phyloP scores from a whole-genome alignment of 1,140 invertebrate genomes.

The Carposina sasakii region DNA sequence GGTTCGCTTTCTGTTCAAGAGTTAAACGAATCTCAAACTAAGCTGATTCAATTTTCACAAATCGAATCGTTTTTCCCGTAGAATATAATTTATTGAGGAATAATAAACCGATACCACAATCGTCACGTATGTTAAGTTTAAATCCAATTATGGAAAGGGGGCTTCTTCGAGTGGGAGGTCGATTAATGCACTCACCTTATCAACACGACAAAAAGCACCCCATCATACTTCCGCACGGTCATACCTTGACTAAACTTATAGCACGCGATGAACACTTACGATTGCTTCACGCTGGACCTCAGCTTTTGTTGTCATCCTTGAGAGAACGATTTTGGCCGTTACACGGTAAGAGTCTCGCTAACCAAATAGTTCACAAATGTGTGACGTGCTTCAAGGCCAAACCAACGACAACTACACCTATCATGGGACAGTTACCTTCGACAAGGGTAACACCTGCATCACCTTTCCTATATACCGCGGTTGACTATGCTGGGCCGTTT shows the following conservation, averaged over 20 bases:
- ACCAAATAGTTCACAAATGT: background rate
- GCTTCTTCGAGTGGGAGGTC: background rate
- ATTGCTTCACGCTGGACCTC: constrained; percentile 1
- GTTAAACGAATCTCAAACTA: background rate
- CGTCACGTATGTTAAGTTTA: background rate
- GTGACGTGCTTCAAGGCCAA: background rate
- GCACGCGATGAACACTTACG: background rate
- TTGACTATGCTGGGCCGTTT: background rate
- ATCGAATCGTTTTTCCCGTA: background rate
- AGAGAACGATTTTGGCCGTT: constrained; percentile 2
- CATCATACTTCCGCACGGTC: background rate
- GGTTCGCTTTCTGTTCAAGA: background rate
- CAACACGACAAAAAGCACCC: constrained; percentile 3
- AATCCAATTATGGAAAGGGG: constrained; percentile 1
- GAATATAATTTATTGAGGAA: background rate
- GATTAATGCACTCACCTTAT: background rate
- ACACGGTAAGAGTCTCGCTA: constrained; percentile 13
- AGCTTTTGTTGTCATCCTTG: background rate
- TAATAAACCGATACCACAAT: background rate
- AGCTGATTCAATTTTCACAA: background rate
- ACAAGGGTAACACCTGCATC: background rate
- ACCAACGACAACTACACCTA: background rate
- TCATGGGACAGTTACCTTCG: background rate
- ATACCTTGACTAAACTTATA: background rate
- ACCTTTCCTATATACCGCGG: background rate